These are phyloP conservation scores for Lapara coniferarum DNA, from an alignment of 2,888 invertebrate genomes.

Conservation along the genomic window DNA sequence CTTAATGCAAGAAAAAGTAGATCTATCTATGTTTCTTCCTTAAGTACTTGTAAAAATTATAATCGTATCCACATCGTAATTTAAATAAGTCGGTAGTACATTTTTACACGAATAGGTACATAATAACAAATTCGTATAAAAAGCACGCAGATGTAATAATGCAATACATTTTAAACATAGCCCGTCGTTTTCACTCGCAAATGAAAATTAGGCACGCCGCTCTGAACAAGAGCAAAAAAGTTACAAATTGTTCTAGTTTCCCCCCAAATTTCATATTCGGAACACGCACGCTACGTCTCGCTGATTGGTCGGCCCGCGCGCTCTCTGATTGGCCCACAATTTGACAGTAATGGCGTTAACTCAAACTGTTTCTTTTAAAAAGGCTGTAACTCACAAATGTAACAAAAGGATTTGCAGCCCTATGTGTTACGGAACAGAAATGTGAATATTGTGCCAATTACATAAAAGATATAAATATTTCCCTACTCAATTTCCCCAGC, in stretches of 20 bases:
- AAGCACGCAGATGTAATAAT: conserved; percentile 25
- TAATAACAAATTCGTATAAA: not conserved
- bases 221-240: conserved; percentile 62
- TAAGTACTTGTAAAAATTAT: too few relatives aligned
- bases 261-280: conserved; percentile 77
- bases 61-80: too few relatives aligned
- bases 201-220: conserved; percentile 54
- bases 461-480: conserved; percentile 28
- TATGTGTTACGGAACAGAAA: not conserved
- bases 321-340: conserved; percentile 77
- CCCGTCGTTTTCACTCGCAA: conserved; percentile 42
- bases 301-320: conserved; percentile 70
- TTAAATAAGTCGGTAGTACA: not conserved
- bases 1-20: too few relatives aligned
- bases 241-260: conserved; percentile 74
- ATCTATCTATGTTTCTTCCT: too few relatives aligned
- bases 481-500: conserved; percentile 57
- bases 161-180: conserved; percentile 30
- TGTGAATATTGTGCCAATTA: not conserved
- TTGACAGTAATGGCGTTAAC: conserved; percentile 83
- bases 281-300: conserved; percentile 62
- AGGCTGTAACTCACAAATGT: not conserved
- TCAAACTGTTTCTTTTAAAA: not conserved
- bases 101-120: not conserved
- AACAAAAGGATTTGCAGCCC: not conserved